phyloP scores from a whole-genome alignment of 2,113 vertebrate species.

The Ammodytes marinus region DNA sequence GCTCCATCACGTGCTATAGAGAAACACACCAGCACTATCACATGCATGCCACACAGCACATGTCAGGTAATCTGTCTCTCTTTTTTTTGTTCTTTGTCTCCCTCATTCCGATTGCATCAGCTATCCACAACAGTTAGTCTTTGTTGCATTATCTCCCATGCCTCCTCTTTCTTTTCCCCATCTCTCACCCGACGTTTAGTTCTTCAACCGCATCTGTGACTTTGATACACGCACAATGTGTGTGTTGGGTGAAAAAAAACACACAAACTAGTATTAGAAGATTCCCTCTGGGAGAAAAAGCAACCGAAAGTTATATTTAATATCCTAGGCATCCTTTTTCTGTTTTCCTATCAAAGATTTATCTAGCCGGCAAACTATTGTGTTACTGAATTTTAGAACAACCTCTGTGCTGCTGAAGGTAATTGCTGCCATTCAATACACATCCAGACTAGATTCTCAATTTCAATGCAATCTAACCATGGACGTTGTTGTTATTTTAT shows the following conservation, averaged over 20 bases:
- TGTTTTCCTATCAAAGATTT: conserved; percentile 12
- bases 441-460: background rate
- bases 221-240: conserved; percentile 40
- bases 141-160: conserved; percentile 39
- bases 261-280: conserved; percentile 49
- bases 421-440: conserved; percentile 11
- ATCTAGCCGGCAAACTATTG: conserved; percentile 8
- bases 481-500: conserved; percentile 21
- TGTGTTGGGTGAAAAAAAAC: conserved; percentile 36
- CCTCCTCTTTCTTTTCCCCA: conserved; percentile 13
- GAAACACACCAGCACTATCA: conserved; percentile 81
- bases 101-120: conserved; percentile 59
- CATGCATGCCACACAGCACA: conserved; percentile 80
- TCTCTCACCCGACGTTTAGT: conserved; percentile 27
- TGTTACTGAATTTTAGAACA: conserved; percentile 8
- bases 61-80: conserved; percentile 84
- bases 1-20: conserved; percentile 78
- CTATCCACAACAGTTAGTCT: conserved; percentile 70
- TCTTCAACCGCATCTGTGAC: conserved; percentile 57
- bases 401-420: background rate
- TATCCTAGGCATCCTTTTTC: conserved; percentile 6
- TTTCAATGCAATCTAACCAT: conserved; percentile 1
- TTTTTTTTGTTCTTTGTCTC: conserved; percentile 33
- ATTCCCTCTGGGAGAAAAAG: conserved; percentile 47
- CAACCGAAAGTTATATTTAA: conserved; percentile 22